Evolutionary conservation across 92 coral and sea anemone genomes (phyloP), one percentile per base, ranked within the genome.

Genomic region (Virgularia gustaviana): DNA sequence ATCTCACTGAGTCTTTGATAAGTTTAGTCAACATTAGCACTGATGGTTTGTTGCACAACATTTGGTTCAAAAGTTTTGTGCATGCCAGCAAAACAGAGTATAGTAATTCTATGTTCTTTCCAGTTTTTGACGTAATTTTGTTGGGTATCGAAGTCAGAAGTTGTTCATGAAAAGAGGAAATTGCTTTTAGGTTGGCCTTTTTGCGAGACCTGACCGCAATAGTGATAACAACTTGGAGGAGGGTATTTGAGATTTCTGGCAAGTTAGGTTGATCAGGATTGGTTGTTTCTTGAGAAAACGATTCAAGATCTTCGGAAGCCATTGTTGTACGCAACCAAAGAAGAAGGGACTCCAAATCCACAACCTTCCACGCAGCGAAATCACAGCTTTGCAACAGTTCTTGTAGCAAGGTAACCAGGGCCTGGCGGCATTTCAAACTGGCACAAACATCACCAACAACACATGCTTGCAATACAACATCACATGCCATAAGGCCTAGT

Each of bases 401-500:
- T 68, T 68, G 75, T 11, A 68, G 31, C 6, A 68, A 30, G 11
- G 60, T 31, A n/a, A 36, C 18, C 34, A 68, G 41, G 47, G 54
- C 33, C 23, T 31, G 24, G 34, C 75, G 75, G 34, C 75, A 68
- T 15, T 43, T 47, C 36, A 68, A 16, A 33, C 47, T 56, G 3
- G 24, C 29, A 7, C 9, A 23, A 16, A 16, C 34, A 27, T 34
- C 24, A 13, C 12, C 33, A 2, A 12, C 57, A 45, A 2, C 29
- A 25, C 23, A 31, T 45, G 43, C 31, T 25, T 35, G 43, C 8
- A 49, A 7, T 19, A 49, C 44, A 68, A 68, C 55, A 68, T 68
- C 75, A 32, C 75, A 68, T 11, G 75, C 75, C 47, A 68, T 19
- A 0, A 37, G 51, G 51, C 75, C 61, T 23, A 68, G 61, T 28